Evolutionary conservation across 2,797 vertebrate species (phyloP), one percentile per base, ranked within the genome.

Genomic region (Lepilemur septentrionalis): DNA sequence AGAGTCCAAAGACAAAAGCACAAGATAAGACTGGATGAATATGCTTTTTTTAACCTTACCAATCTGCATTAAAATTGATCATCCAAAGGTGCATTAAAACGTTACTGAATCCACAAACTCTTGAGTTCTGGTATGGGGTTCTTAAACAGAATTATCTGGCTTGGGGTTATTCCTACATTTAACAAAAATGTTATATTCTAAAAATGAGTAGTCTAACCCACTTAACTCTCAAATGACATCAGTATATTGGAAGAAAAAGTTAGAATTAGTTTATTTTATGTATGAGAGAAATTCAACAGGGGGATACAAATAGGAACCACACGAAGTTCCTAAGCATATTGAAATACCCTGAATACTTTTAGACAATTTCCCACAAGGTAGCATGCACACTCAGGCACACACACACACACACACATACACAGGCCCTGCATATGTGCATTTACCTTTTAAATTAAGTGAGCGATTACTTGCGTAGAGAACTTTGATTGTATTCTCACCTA

Each of bases 101-200:
- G 13, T 50, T 73, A 67, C 18, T 61, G 13, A 63, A 50, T 50
- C 8, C 23, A 20, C 3, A 61, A 75, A 35, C 5, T 91, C 75
- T 48, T 48, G 22, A 72, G 41, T 90, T 96, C 38, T 70, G 1
- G 0, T 30, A 20, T 43, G n/a, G 2, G 5, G 10, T 80, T 72
- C 35, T 81, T 32, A 83, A 12, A 65, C 8, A 67, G 14, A 91
- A 11, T 76, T 8, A 91, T 93, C 25, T 67, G 1, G 13, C 83
- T 76, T 20, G 38, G 13, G 4, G 3, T 78, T 70, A 65, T 65
- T 88, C 13, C 20, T 81, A 75, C 15, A 67, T 80, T 30, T 90
- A 79, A 22, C 55, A 57, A 67, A 91, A 95, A 91, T 25, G 25
- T 13, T 82, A 69, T 50, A 35, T 61, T 85, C 28, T 91, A 48